Evolutionary conservation across 2,888 invertebrate species (phyloP), one percentile per base, ranked within the genome.

Genomic region (Cantharis lateralis): DNA sequence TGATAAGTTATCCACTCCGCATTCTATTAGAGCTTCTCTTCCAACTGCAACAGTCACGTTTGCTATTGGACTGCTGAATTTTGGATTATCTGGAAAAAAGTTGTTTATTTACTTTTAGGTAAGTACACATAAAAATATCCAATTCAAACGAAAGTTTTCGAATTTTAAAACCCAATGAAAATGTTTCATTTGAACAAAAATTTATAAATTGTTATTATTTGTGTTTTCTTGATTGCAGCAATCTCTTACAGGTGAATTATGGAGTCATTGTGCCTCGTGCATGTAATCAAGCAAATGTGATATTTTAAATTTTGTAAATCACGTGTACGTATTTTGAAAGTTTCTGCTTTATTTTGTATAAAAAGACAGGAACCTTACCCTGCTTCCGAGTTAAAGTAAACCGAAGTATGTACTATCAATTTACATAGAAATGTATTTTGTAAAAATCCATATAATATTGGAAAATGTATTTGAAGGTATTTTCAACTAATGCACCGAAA

Each of bases 21-120:
- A 96, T 71, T 94, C 93, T 71, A 96, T 90, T 71, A 93, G 91
- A 3, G 95, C 96, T 87, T 96, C 96, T 78, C 96, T 91, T 63
- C 95, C 95, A 75, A 96, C 93, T 10, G 96, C 93, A 16, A 93
- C 93, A 10, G 96, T 96, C 83, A 95, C 94, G 89, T 96, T 96
- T 82, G 91, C 89, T 85, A 96, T 95, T 76, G 95, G 94, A 77
- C 93, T 94, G 84, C 93, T 94, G 89, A 96, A 96, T 83, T 95
- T 94, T 13, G 95, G 95, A 89, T 93, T 94, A 89, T 92, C 92
- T 93, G 91, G 78, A 81, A 79, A 63, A 32, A 74, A 77, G n/a
- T 48, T 48, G 7, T 48, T n/a, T 72, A 76, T 69, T 69, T 69
- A 69, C 13, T 48, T 48, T 3, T 18, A n/a, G 16, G 48, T 48